These are phyloP conservation scores for Neomicropteryx cornuta DNA, from an alignment of 1,140 invertebrate species.

Conservation along the genomic window DNA sequence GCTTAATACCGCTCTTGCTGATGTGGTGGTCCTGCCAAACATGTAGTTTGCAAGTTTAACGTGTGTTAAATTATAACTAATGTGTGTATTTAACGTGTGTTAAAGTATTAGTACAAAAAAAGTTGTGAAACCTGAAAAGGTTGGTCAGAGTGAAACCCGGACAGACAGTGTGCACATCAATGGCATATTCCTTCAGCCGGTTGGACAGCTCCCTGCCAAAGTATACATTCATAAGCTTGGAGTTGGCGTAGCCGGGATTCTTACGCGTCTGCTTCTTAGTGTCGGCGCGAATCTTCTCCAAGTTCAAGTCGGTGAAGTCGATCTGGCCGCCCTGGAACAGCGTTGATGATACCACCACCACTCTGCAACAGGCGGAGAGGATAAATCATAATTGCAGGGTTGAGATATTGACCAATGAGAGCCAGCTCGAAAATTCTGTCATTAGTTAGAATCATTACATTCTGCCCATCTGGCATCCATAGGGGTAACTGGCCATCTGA, in stretches of 20 bases:
- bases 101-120: no score
- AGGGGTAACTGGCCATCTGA: no score
- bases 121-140: constrained; percentile 38
- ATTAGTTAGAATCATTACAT: no score
- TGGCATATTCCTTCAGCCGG: constrained; percentile 40
- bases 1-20: no score
- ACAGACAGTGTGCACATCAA: constrained; percentile 66
- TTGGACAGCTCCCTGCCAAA: constrained; percentile 53
- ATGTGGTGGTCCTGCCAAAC: no score
- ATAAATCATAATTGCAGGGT: no score
- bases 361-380: constrained; percentile 37
- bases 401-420: no score
- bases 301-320: constrained; percentile 58
- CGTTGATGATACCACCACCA: constrained; percentile 40
- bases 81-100: no score
- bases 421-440: no score
- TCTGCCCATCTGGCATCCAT: no score
- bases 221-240: constrained; percentile 67
- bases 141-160: constrained; percentile 79
- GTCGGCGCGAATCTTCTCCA: constrained; percentile 16
- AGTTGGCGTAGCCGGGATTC: constrained; percentile 65
- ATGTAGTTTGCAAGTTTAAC: no score
- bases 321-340: constrained; percentile 43
- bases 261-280: constrained; percentile 27
- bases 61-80: no score